phyloP scores from a whole-genome alignment of 1,140 invertebrate genomes.

The Drosophila repleta region DNA sequence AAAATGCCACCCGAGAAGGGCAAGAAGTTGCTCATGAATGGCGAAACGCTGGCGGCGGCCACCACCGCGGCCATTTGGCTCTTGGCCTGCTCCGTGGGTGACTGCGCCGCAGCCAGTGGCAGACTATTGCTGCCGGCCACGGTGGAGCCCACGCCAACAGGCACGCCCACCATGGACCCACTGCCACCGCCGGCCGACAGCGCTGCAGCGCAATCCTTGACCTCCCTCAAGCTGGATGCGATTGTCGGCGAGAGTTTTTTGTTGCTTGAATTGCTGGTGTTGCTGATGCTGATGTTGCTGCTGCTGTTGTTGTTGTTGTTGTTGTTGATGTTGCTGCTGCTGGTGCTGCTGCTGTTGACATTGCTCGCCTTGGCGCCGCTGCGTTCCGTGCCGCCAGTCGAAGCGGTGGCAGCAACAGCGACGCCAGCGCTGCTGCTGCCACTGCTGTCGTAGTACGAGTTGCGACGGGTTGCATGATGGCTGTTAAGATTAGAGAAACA shows the following conservation, averaged over 20 bases:
- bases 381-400: conserved; percentile 27
- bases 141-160: conserved; percentile 24
- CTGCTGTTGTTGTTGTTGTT: conserved; percentile 15
- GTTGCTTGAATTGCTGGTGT: conserved; percentile 11
- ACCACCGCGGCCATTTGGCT: conserved; percentile 77
- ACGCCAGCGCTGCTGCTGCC: conserved; percentile 45
- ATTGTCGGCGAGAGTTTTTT: conserved; percentile 34
- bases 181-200: conserved; percentile 12
- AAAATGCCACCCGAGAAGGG: conserved; percentile 79
- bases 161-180: conserved; percentile 17
- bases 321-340: conserved; percentile 23
- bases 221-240: conserved; percentile 45
- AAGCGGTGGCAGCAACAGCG: conserved; percentile 4
- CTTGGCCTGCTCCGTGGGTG: conserved; percentile 75
- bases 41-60: conserved; percentile 72
- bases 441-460: conserved; percentile 71
- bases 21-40: conserved; percentile 78
- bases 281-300: conserved; percentile 25
- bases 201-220: conserved; percentile 51
- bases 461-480: conserved; percentile 62
- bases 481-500: conserved; percentile 12
- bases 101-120: conserved; percentile 62
- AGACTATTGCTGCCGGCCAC: conserved; percentile 27
- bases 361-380: conserved; percentile 36
- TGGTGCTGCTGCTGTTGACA: conserved; percentile 27